These are phyloP conservation scores for Odontothrips loti DNA, from an alignment of 2,888 invertebrate genomes.

Conservation along the genomic window DNA sequence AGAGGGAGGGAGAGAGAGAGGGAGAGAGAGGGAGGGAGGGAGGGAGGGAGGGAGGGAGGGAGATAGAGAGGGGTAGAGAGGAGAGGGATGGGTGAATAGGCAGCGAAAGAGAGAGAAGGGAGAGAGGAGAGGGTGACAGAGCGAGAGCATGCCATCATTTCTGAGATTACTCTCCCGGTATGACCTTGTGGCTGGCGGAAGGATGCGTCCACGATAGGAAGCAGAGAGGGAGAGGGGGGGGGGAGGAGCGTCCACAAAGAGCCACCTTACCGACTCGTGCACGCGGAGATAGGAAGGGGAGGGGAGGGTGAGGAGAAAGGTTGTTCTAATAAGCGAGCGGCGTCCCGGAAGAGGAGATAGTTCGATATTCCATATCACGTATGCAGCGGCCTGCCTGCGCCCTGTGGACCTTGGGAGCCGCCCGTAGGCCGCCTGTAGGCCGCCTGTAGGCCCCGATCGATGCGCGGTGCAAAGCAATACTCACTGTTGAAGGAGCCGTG, in stretches of 20 bases:
- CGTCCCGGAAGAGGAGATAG: no score
- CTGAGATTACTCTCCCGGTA: constrained; percentile 20
- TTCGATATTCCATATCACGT: no score
- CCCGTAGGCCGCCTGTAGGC: no score
- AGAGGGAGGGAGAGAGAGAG: neutral
- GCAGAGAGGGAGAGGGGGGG: neutral
- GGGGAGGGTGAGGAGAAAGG: neutral
- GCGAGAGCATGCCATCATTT: constrained; percentile 1
- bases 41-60: constrained; percentile 30
- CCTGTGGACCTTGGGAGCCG: no score
- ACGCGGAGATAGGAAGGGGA: neutral
- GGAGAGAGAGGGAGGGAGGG: constrained; percentile 30
- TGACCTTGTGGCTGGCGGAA: constrained; percentile 10
- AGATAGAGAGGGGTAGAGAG: constrained; percentile 4
- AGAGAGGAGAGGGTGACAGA: neutral
- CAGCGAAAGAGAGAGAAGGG: neutral
- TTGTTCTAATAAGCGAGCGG: no score
- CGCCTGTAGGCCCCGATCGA: no score
- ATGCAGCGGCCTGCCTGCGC: no score
- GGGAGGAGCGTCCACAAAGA: neutral
- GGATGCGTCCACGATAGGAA: neutral
- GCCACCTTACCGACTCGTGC: neutral
- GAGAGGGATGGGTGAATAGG: neutral
- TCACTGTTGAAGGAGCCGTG: no score
- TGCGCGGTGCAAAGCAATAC: no score